These are phyloP conservation scores for Danio rerio DNA, from an alignment of 2,113 vertebrate genomes.

Conservation along the genomic window GRCz12tu NC_133181.1:1943001-1943500, in stretches of 20 bases:
- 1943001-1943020: conserved; percentile 6
- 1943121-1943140: not conserved
- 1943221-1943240: not conserved
- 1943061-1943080: not conserved
- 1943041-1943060: not conserved
- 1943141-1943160: not conserved
- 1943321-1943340: too few species aligned
- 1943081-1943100: not conserved
- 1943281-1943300: not conserved
- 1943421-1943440: too few species aligned
- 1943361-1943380: too few species aligned
- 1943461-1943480: too few species aligned
- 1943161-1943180: not conserved
- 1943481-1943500: too few species aligned
- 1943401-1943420: too few species aligned
- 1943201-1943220: conserved; percentile 3
- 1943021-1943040: not conserved
- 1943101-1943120: not conserved
- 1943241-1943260: not conserved
- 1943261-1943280: not conserved
- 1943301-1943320: too few species aligned
- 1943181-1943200: conserved; percentile 57
- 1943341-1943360: too few species aligned
- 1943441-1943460: too few species aligned
- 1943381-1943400: too few species aligned